phyloP scores from a whole-genome alignment of 2,888 invertebrate species.

The Exephanes ischioxanthus region DNA sequence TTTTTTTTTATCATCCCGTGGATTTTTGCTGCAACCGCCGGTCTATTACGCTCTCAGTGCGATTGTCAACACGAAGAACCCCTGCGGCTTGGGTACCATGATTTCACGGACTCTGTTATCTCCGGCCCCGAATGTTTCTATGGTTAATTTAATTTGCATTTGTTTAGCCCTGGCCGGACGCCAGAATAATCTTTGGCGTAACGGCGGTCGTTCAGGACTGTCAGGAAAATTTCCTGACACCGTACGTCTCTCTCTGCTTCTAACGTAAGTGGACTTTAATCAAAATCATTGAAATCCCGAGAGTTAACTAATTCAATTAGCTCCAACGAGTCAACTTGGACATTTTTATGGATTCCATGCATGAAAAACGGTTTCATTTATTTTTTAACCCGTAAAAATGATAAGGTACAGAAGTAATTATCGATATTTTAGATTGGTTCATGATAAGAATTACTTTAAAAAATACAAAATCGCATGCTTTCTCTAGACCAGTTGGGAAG shows the following conservation, averaged over 20 bases:
- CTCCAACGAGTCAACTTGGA: background rate
- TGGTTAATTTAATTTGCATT: constrained; percentile 81
- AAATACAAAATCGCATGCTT: too few relatives aligned
- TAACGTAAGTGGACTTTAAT: constrained; percentile 8
- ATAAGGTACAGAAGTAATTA: background rate
- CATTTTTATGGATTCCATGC: background rate
- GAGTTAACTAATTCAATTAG: background rate
- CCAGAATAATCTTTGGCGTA: constrained; percentile 71
- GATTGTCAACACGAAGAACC: constrained; percentile 61
- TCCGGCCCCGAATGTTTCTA: constrained; percentile 71
- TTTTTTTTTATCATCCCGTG: constrained; percentile 15
- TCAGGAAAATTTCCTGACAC: constrained; percentile 52
- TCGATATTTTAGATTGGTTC: background rate
- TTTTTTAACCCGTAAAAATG: background rate
- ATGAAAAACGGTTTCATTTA: background rate
- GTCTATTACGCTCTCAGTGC: constrained; percentile 28
- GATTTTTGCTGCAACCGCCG: constrained; percentile 20
- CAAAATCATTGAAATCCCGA: constrained; percentile 4
- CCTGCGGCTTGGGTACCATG: constrained; percentile 54
- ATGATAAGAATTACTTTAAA: too few relatives aligned
- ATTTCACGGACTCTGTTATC: constrained; percentile 69
- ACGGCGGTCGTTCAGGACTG: constrained; percentile 26
- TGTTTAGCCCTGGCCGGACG: constrained; percentile 73
- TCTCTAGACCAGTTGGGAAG: too few relatives aligned
- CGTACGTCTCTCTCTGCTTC: constrained; percentile 28